phyloP scores from a whole-genome alignment of 2,888 invertebrate genomes.

The Drosophila anomalata region DNA sequence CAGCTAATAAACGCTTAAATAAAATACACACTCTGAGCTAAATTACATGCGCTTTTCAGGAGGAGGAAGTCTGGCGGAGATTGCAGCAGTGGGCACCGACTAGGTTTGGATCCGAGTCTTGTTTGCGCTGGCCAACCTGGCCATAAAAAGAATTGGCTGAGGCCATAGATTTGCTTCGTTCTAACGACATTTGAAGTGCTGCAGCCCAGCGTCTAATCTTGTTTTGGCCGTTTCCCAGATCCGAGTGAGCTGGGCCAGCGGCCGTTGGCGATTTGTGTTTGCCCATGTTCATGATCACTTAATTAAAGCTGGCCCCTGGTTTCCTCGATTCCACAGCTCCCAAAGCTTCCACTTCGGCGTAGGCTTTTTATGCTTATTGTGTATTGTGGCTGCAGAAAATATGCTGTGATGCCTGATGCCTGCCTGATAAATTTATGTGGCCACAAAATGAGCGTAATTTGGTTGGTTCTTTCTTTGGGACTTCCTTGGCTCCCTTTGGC shows the following conservation, averaged over 20 bases:
- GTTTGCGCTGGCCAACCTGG: slow-evolving; percentile 26
- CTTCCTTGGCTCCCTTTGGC: slow-evolving; percentile 54
- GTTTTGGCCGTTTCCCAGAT: slow-evolving; percentile 55
- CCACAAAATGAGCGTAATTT: slow-evolving; percentile 75
- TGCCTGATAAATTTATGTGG: slow-evolving; percentile 69
- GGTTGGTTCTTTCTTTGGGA: slow-evolving; percentile 54
- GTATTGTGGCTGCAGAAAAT: slow-evolving; percentile 38
- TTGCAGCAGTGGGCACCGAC: slow-evolving; percentile 1
- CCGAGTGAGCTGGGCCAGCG: slow-evolving; percentile 18
- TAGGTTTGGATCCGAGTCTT: slow-evolving; percentile 16
- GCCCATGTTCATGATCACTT: slow-evolving; percentile 73
- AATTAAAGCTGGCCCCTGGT: slow-evolving; percentile 61
- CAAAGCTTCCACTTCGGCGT: slow-evolving; percentile 3
- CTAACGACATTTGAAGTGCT: slow-evolving; percentile 69
- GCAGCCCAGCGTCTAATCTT: slow-evolving; percentile 67
- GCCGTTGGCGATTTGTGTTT: slow-evolving; percentile 48
- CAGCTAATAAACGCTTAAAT: slow-evolving; percentile 79
- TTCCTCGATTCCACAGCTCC: slow-evolving; percentile 10
- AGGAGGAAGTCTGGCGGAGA: slow-evolving; percentile 19
- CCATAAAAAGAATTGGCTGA: slow-evolving; percentile 37
- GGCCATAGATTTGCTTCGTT: slow-evolving; percentile 42
- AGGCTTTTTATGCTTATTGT: slow-evolving; percentile 46
- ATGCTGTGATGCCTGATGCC: slow-evolving; percentile 52
- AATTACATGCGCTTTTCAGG: slow-evolving; percentile 67
- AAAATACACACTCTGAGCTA: slow-evolving; percentile 77